Evolutionary conservation across 2,113 vertebrate genomes (phyloP), one percentile per base, ranked within the genome.

Genomic region (Trogon melanurus): DNA sequence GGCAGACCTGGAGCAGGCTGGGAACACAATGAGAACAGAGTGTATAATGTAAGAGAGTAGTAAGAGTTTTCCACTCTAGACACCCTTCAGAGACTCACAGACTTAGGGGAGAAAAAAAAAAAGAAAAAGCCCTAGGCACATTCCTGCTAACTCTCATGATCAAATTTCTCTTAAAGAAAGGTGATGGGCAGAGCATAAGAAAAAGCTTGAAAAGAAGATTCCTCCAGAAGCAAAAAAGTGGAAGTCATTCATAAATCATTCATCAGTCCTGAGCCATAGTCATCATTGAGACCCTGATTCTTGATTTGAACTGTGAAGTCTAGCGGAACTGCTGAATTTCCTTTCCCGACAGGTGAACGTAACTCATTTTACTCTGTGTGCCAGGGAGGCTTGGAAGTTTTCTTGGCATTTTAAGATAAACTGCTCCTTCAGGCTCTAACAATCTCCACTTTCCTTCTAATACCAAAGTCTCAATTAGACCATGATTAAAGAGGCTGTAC

Each of bases 401-500:
- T 89, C 74, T 54, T 82, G 79, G 41, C 58, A 70, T 89, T 72
- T 91, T 70, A 72, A 93, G 81, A 93, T 30, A 73, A 88, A 79
- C 81, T 76, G 21, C 91, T 74, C 78, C 91, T 73, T 90, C 88
- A 88, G 94, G 88, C 88, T 92, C 79, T 73, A 76, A 88, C 45
- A 90, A 30, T 29, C 79, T 93, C 41, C 41, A 79, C 70, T 94
- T 92, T 60, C 32, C 18, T 85, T 94, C 71, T 88, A 91, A 88
- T 44, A 94, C 25, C 60, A 85, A 83, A 92, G 79, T 69, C 60
- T 90, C 88, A 93, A 93, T 96, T 85, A 97, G 85, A 78, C 36
- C 32, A 64, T 64, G 90, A 92, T 97, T 90, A 92, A 94, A 94
- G 92, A 93, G 78, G 62, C 23, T 90, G 44, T 74, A 90, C 64